phyloP scores from a whole-genome alignment of 2,113 vertebrate species.

The Takifugu flavidus region DNA sequence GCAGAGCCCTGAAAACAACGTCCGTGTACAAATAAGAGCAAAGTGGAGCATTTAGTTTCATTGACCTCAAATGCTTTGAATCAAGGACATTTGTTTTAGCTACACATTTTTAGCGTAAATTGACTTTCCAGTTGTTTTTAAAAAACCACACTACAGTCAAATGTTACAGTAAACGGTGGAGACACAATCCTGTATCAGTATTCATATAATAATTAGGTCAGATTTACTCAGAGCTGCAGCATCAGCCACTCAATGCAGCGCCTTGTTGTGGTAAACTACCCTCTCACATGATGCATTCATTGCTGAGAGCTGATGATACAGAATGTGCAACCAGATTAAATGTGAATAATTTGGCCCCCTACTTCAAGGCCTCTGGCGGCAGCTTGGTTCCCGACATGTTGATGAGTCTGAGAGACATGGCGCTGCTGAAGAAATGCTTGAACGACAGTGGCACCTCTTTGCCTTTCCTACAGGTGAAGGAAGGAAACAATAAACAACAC shows the following conservation, averaged over 20 bases:
- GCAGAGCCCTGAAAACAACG: constrained; percentile 79
- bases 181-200: no score
- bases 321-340: constrained; percentile 18
- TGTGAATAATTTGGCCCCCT: constrained; percentile 60
- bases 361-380: constrained; percentile 93
- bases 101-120: no score
- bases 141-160: no score
- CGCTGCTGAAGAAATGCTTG: constrained; percentile 97
- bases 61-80: no score
- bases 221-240: no score
- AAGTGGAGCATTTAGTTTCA: no score
- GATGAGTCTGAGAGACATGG: constrained; percentile 84
- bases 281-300: no score
- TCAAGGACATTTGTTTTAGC: no score
- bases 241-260: not conserved
- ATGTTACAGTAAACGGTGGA: no score
- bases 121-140: no score
- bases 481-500: not conserved
- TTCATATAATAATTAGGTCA: no score
- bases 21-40: not conserved
- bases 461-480: constrained; percentile 80
- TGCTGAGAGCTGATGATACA: not conserved
- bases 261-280: not conserved
- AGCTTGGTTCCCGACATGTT: constrained; percentile 95
- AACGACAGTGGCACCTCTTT: constrained; percentile 92